Evolutionary conservation across 2,797 vertebrate species (phyloP).

Genomic region (Ispidina lecontei): DNA sequence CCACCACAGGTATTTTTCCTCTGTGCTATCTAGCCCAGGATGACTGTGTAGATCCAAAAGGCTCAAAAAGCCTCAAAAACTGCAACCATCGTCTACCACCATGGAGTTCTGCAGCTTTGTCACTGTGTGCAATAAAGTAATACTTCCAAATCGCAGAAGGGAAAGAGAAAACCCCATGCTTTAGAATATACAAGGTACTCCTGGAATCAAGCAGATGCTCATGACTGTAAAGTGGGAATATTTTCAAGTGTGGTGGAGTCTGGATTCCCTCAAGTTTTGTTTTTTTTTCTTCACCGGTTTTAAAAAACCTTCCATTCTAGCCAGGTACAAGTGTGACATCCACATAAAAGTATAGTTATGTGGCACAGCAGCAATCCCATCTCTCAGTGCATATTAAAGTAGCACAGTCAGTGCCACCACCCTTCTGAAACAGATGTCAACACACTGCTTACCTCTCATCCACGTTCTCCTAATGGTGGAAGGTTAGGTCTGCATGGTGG

Average conservation of each 20-base stretch:
- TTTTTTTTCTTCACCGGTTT: neutral
- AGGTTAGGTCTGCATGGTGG: neutral
- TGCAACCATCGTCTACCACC: neutral
- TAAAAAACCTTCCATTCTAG: neutral
- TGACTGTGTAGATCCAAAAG: neutral
- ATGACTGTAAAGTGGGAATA: neutral
- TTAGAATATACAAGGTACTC: neutral
- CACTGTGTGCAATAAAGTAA: neutral
- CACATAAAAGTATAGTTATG: neutral
- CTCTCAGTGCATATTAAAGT: neutral
- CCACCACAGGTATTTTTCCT: neutral
- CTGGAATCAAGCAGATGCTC: neutral
- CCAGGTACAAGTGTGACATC: neutral
- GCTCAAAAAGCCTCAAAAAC: neutral
- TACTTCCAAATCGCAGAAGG: neutral
- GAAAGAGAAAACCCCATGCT: neutral
- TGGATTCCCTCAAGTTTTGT: neutral
- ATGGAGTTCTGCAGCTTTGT: neutral
- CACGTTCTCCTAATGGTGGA: neutral
- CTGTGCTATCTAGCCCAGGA: neutral
- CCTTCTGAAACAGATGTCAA: neutral
- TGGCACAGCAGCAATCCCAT: neutral
- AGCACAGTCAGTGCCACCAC: neutral
- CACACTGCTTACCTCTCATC: conserved; percentile 5
- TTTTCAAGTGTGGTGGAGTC: neutral